Evolutionary conservation across 2,113 vertebrate species (phyloP), one percentile per base, ranked within the genome.

Genomic region (Odontophorus gujanensis): DNA sequence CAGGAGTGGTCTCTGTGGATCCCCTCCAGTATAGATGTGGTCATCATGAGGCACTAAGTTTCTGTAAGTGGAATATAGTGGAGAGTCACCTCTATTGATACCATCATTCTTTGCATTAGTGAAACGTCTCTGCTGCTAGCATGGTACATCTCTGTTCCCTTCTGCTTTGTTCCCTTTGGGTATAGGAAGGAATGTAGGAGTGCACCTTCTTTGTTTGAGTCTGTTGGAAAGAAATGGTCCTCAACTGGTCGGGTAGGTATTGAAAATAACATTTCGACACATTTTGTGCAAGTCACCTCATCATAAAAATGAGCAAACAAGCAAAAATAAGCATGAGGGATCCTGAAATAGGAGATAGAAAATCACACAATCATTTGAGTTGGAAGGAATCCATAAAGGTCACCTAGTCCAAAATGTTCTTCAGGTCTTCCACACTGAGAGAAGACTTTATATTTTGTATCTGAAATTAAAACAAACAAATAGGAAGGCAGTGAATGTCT

Each of bases 61-160:
- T n/a, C 48, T 0, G 0, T 18, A 5, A 15, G 40, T 24, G 11
- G 12, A 73, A 67, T 50, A 17, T 59, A 7, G 22, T 59, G 45
- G 45, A 53, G 47, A 61, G 42, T 47, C n/a, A 45, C n/a, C 24
- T 16, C 0, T 43, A 18, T 38, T 43, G 75, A 61, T 71, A 0
- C 13, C 48, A 10, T 21, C 7, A 9, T 84, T 73, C 21, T 68
- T 28, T 65, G 59, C 53, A 71, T 72, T 57, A 15, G 36, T 45
- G 69, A 40, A 25, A 10, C 18, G 20, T 50, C 32, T 81, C 24
- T 15, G 8, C 28, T 16, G 32, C 0, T 7, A 50, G 38, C 59
- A 2, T 0, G 0, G 48, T 10, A 32, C 0, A 0, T 13, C 24
- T 28, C 25, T 0, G 2, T n/a, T 71, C 30, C 53, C 13, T 53